phyloP scores from a whole-genome alignment of 1,140 invertebrate genomes.

The Scylla paramamosain region DNA sequence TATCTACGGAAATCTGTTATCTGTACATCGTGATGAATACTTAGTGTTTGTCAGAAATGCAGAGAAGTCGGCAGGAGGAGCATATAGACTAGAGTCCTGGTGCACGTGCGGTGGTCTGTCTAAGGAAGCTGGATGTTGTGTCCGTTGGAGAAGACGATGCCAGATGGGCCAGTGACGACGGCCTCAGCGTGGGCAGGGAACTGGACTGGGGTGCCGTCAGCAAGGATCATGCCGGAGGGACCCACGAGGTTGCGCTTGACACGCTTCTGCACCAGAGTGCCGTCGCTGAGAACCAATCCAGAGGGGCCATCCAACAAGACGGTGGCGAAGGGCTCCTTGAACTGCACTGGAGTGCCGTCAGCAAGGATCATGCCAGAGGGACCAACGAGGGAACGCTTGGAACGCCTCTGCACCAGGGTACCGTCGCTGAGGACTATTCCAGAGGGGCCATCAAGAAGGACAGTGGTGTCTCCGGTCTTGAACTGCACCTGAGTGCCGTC shows the following conservation, averaged over 20 bases:
- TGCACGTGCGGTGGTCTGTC: background rate
- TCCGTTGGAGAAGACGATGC: constrained; percentile 72
- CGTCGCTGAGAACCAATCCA: constrained; percentile 45
- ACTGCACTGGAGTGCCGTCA: constrained; percentile 42
- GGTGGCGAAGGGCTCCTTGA: background rate
- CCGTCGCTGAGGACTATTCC: constrained; percentile 29
- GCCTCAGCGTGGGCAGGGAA: constrained; percentile 40
- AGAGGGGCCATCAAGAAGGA: constrained; percentile 26
- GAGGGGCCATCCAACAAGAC: constrained; percentile 48
- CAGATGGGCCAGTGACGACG: constrained; percentile 67
- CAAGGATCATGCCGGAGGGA: constrained; percentile 37
- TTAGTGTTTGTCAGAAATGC: background rate
- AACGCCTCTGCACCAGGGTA: background rate
- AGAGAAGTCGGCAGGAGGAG: background rate
- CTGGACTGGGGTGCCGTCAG: constrained; percentile 63
- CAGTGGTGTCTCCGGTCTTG: background rate
- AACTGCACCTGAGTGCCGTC: constrained; percentile 60
- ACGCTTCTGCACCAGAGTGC: constrained; percentile 59
- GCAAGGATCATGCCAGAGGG: constrained; percentile 55
- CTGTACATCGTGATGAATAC: background rate
- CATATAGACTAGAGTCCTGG: background rate
- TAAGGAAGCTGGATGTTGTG: constrained; percentile 62
- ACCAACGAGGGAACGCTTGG: constrained; percentile 11
- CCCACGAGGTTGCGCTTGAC: constrained; percentile 46
- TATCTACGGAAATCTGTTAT: background rate